Evolutionary conservation across 1,140 invertebrate genomes (phyloP).

Genomic region (Chymomyza costata): DNA sequence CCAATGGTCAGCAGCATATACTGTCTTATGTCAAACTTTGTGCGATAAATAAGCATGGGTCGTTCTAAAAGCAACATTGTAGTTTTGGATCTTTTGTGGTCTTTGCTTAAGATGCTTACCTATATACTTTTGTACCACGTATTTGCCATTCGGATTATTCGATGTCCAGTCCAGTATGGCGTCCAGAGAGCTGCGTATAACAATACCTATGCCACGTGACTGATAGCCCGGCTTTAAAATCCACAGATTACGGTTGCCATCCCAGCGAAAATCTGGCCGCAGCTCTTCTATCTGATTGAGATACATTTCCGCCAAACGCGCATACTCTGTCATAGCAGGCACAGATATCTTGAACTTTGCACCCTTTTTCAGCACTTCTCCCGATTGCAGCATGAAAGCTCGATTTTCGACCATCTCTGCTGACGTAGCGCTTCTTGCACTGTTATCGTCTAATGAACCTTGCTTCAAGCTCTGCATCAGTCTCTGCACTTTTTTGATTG

Average conservation of each 20-base stretch:
- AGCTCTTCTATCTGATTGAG: constrained; percentile 80
- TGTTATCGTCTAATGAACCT: constrained; percentile 46
- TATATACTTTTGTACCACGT: constrained; percentile 95
- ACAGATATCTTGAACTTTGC: constrained; percentile 75
- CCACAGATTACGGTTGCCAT: constrained; percentile 92
- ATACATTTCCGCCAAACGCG: constrained; percentile 78
- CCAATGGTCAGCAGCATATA: constrained; percentile 92
- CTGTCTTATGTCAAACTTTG: constrained; percentile 94
- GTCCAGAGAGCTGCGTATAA: constrained; percentile 76
- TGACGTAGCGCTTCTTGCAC: constrained; percentile 32
- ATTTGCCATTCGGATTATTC: constrained; percentile 81
- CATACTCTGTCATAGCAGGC: constrained; percentile 76
- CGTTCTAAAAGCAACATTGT: no score
- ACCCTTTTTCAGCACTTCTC: constrained; percentile 76
- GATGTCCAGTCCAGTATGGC: constrained; percentile 82
- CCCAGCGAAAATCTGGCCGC: constrained; percentile 76
- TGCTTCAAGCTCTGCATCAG: constrained; percentile 57
- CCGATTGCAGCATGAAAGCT: constrained; percentile 78
- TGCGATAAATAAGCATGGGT: constrained; percentile 89
- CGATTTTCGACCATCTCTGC: constrained; percentile 81
- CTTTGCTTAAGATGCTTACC: no score
- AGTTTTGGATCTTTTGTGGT: no score
- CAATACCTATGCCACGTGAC: constrained; percentile 91
- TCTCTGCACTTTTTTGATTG: constrained; percentile 69
- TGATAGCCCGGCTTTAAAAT: constrained; percentile 93